Evolutionary conservation across 1,140 invertebrate species (phyloP), one percentile per base, ranked within the genome.

Genomic region (Brachionus angularis): DNA sequence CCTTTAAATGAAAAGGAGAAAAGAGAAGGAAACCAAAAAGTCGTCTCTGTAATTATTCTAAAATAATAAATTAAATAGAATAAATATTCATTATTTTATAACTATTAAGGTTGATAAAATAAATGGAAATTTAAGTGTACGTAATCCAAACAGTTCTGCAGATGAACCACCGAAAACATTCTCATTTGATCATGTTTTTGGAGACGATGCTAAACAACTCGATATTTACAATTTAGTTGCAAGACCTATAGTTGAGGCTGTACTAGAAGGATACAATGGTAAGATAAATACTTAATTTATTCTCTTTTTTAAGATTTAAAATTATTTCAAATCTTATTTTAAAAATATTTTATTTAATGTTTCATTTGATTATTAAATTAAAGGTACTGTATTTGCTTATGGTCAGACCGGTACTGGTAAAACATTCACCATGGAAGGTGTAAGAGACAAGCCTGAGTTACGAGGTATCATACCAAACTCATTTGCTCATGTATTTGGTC

Each of bases 1-100:
- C 92, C 92, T 16, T 89, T 93, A 85, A 91, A 91, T 82, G 80
- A 83, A 47, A 83, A 88, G 74, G 90, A 91, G 82, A 85, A 84
- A 58, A 83, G 85, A 46, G 78, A 88, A 21, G 87, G 88, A 70
- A 89, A 88, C 79, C 85, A 88, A 80, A 49, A 71, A 88, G 88
- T 80, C 80, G 72, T 62, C 70, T 39, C 39, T 64, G 62, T 64
- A 72, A 58, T 23, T 52, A 55, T n/a, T 61, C 8, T 2, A 64
- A 55, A 18, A 39, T 34, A 4, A 18, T 3, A 21, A 34, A 25
- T 46, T 23, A n/a, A n/a, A 25, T n/a, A n/a, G n/a, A n/a, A n/a
- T 34, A 36, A 3, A 12, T 70, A 21, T 5, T 50, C 8, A 14
- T 33, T 34, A 14, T 14, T 49, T 49, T 25, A 14, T 12, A 8